These are phyloP conservation scores for Liolophura sinensis DNA, from an alignment of 1,140 invertebrate species.

Conservation along the genomic window DNA sequence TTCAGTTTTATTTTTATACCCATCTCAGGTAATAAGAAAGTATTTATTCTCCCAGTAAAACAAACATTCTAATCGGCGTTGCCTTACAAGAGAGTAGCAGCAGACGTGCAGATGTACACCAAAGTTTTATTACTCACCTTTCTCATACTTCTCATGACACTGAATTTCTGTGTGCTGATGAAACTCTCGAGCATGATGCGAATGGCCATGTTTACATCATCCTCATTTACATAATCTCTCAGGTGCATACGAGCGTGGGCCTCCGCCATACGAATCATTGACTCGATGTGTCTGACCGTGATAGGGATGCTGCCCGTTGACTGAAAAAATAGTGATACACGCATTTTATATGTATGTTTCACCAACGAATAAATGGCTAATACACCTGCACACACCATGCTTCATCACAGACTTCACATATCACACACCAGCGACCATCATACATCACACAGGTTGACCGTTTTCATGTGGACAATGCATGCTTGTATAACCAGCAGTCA, in stretches of 20 bases:
- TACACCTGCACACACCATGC: background rate
- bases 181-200: slow-evolving; percentile 97
- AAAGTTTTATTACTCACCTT: slow-evolving; percentile 65
- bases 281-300: slow-evolving; percentile 98
- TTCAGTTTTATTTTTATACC: no score
- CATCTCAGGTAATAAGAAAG: no score
- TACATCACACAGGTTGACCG: no score
- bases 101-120: background rate
- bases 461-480: no score
- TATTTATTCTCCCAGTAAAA: no score
- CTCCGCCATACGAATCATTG: slow-evolving; percentile 91
- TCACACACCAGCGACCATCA: no score
- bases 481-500: no score
- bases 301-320: slow-evolving; percentile 96
- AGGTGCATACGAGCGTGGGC: slow-evolving; percentile 96
- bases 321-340: slow-evolving; percentile 56
- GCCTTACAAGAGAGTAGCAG: no score
- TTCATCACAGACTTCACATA: background rate
- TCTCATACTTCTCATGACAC: slow-evolving; percentile 94
- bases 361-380: background rate
- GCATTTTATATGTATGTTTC: background rate
- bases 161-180: slow-evolving; percentile 97
- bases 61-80: no score
- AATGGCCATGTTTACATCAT: slow-evolving; percentile 97
- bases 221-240: slow-evolving; percentile 88